These are phyloP conservation scores for Aradophagus sp. DNA, from an alignment of 1,140 invertebrate genomes.

Conservation along the genomic window DNA sequence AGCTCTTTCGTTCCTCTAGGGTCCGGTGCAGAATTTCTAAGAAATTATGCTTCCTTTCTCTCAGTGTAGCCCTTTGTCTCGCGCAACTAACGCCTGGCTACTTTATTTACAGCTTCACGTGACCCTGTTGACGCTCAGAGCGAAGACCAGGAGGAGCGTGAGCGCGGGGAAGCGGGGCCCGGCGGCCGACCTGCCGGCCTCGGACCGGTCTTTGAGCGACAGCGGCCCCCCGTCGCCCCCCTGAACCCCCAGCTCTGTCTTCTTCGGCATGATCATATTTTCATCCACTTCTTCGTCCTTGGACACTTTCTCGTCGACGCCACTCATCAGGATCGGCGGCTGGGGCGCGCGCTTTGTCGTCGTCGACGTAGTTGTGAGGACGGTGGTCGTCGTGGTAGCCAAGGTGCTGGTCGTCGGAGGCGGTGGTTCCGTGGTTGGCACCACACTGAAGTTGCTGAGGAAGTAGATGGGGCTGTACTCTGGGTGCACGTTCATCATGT, in stretches of 20 bases:
- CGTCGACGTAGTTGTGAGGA: conserved; percentile 63
- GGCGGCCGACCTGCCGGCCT: conserved; percentile 22
- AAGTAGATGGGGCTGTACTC: conserved; percentile 84
- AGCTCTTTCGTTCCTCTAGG: conserved; percentile 16
- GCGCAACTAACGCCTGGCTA: no score
- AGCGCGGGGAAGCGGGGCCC: conserved; percentile 14
- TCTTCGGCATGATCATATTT: conserved; percentile 65
- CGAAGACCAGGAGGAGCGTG: conserved; percentile 34
- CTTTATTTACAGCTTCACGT: conserved; percentile 64
- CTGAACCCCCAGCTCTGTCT: conserved; percentile 62
- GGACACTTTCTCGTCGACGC: conserved; percentile 27
- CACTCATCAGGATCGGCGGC: conserved; percentile 47
- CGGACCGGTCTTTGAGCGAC: conserved; percentile 67
- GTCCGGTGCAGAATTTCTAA: no score
- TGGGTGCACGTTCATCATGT: conserved; percentile 79
- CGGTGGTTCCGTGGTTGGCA: conserved; percentile 84
- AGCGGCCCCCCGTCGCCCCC: conserved; percentile 64
- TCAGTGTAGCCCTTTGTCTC: no score
- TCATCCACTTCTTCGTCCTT: conserved; percentile 59
- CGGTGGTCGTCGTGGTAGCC: conserved; percentile 78
- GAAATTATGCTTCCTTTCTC: no score
- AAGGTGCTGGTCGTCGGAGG: conserved; percentile 80
- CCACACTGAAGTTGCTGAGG: conserved; percentile 81
- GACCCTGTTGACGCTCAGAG: conserved; percentile 55
- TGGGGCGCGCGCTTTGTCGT: conserved; percentile 45